Evolutionary conservation across 2,113 vertebrate genomes (phyloP).

Genomic region (Lasiurus borealis): DNA sequence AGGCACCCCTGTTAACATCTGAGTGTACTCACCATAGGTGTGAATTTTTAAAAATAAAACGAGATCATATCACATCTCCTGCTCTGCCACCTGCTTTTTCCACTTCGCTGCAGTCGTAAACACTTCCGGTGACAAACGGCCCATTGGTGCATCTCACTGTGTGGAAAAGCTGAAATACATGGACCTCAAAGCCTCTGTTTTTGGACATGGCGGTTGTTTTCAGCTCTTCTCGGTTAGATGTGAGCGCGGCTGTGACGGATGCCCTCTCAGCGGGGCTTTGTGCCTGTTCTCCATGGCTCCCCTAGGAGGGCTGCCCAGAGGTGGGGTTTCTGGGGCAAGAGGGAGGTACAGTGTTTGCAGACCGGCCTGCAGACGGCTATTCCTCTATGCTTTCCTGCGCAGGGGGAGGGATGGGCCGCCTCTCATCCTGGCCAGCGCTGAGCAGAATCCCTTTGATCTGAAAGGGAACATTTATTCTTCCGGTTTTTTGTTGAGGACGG

Average conservation of each 20-base stretch:
- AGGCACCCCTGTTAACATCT: background rate
- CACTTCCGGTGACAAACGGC: background rate
- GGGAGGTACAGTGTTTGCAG: background rate
- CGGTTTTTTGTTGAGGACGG: background rate
- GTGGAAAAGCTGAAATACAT: background rate
- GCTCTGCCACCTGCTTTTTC: background rate
- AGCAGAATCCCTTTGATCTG: background rate
- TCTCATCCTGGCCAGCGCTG: background rate
- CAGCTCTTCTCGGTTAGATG: background rate
- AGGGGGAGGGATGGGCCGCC: background rate
- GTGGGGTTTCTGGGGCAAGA: slow-evolving; percentile 28
- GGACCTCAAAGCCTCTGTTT: background rate
- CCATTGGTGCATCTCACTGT: background rate
- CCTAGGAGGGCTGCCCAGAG: background rate
- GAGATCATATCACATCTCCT: background rate
- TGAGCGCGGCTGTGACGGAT: background rate
- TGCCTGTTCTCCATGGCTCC: background rate
- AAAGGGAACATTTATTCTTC: background rate
- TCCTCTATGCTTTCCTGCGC: background rate
- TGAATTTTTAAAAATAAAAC: background rate
- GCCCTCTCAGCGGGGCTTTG: background rate
- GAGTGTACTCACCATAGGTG: background rate
- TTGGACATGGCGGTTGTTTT: background rate
- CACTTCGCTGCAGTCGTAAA: background rate
- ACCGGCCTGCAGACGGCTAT: background rate